Base-by-base conservation (phyloP, 2,797 vertebrate species). In the Hipposideros larvatus region DNA sequence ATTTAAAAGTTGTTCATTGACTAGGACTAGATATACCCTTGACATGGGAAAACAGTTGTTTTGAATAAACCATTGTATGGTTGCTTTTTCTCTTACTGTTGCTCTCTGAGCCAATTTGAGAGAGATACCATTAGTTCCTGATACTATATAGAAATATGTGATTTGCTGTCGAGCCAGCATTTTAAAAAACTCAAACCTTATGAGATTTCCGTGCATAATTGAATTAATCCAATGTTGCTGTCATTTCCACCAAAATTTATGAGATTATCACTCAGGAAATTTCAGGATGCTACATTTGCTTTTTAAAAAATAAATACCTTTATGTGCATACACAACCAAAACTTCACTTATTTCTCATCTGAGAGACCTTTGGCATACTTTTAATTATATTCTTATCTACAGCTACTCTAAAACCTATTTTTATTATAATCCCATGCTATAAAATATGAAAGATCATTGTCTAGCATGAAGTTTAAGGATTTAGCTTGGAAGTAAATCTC, bases 41-140 rank as follows among this genome's bases (percentile, higher is more conserved):
- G 53, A 19, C 68, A 55, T 79, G 53, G 53, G 74, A 86, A 89
- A 61, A 26, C 66, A 93, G 31, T 87, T 90, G 55, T 24, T 89
- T 70, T 95, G 59, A 93, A 15, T 78, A 94, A 95, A 93, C 41
- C 55, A 31, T 93, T 73, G 31, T 86, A 2, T 96, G 22, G 63
- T 59, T 63, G 66, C 61, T 92, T 61, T 59, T 66, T 82, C 90
- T 97, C 48, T 88, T 57, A 53, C 5, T 88, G 18, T 66, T 87
- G 79, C 79, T 92, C 73, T 96, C 82, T 91, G 41, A 97, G 63
- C 78, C 43, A 87, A 0, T 97, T 96, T 80, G 87, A 97, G 80
- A 96, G 48, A 90, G 11, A 1, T 82, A 2, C 18, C 90, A 95
- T 97, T 96, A 43, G 82, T 96, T 85, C 87, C 0, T 65, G 19